These are phyloP conservation scores for Darevskia mixta DNA, from an alignment of 2,797 vertebrate genomes.

Conservation along the genomic window DNA sequence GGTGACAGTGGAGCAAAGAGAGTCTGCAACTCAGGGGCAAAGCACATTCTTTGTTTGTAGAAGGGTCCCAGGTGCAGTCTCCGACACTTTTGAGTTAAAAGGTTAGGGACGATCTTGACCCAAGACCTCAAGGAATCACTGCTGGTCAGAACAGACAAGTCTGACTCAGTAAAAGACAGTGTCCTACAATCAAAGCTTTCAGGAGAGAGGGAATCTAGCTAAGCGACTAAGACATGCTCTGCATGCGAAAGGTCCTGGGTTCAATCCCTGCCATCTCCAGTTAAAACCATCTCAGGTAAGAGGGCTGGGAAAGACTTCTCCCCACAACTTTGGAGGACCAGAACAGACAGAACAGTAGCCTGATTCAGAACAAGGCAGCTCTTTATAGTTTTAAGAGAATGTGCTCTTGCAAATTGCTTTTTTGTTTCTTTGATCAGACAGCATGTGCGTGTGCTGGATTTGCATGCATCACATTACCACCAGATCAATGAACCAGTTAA, in stretches of 20 bases:
- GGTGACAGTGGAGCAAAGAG: slow-evolving; percentile 64
- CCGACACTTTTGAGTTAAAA: background rate
- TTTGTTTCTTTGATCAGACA: slow-evolving; percentile 75
- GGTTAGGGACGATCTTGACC: background rate
- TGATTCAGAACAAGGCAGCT: background rate
- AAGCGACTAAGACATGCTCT: background rate
- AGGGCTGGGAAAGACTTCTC: background rate
- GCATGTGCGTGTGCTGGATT: slow-evolving; percentile 45
- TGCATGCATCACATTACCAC: slow-evolving; percentile 45
- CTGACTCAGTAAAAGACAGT: background rate
- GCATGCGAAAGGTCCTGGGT: background rate
- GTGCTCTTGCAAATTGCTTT: background rate
- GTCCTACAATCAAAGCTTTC: background rate
- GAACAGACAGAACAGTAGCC: too few species aligned
- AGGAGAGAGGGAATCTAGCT: background rate
- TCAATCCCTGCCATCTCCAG: background rate
- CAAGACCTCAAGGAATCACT: background rate
- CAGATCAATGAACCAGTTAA: background rate
- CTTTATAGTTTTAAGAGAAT: background rate
- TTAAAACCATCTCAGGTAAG: background rate
- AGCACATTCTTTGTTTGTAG: background rate
- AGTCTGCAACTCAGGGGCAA: slow-evolving; percentile 59
- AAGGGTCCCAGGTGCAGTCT: background rate
- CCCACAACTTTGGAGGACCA: background rate
- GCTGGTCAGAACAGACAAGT: background rate